phyloP scores from a whole-genome alignment of 2,113 vertebrate genomes.

The Coptodon bakossiorum region DNA sequence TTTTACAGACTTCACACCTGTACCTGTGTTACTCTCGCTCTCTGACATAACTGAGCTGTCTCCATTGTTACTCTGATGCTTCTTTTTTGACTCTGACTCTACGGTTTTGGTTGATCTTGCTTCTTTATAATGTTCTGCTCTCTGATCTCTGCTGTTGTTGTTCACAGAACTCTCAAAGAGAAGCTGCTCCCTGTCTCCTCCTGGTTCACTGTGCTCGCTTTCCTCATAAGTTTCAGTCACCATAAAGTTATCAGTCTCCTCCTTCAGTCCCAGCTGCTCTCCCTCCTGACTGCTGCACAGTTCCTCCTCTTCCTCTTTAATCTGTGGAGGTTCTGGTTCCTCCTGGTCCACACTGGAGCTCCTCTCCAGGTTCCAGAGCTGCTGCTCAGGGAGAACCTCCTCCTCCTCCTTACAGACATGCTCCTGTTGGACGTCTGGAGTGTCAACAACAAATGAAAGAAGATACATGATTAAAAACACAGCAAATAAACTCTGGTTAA shows the following conservation, averaged over 20 bases:
- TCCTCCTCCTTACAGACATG: not conserved
- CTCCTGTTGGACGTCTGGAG: not conserved
- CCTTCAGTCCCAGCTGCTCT: not conserved
- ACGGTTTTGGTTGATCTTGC: not conserved
- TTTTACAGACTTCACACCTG: not conserved
- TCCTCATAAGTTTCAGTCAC: not conserved
- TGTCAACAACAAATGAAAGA: not conserved
- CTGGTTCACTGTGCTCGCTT: not conserved
- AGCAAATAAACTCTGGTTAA: not conserved
- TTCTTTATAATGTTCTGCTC: not conserved
- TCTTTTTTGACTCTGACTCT: not conserved
- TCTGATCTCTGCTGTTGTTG: not conserved
- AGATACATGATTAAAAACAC: not conserved
- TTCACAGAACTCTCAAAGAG: not conserved
- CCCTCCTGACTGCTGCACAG: not conserved
- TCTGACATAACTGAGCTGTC: accelerated
- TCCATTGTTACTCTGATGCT: not conserved
- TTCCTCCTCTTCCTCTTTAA: not conserved
- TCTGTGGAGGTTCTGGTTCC: accelerated
- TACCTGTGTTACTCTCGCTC: accelerated
- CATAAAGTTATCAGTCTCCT: accelerated
- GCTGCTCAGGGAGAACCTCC: not conserved
- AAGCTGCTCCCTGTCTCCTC: accelerated
- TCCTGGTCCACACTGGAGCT: accelerated
- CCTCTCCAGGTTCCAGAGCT: not conserved